Evolutionary conservation across 1,140 invertebrate species (phyloP), one percentile per base, ranked within the genome.

Genomic region (Bombus picipes): DNA sequence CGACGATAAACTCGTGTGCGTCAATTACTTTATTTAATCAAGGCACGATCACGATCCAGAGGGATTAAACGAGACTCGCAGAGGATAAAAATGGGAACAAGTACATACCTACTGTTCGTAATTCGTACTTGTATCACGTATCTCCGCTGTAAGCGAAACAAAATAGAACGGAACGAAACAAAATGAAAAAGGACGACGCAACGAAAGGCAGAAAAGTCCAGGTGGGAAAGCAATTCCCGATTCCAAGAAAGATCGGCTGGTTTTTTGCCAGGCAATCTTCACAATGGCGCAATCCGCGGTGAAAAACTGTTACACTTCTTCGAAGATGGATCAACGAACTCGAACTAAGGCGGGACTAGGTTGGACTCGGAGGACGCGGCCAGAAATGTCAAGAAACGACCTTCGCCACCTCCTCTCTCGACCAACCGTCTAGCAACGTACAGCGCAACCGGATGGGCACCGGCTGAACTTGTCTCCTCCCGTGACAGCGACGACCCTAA

Each of bases 341-440:
- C 39, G 3, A 22, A 25, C 41, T 22, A 32, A 25, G 25, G 66
- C 18, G 53, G 18, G 70, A 86, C 74, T 72, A 75, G 78, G 62
- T 72, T 78, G 74, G 57, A 84, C 85, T 78, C 80, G n/a, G 74
- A 83, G 68, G 66, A 83, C 76, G 28, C 25, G 41, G 15, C 59
- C 15, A n/a, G 53, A 77, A 87, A 89, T 80, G 88, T 91, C 89
- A 89, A 87, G 81, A 37, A 91, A 89, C 73, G 89, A 86, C 89
- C 87, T 90, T 90, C 83, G 81, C 73, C 81, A 85, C 47, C 78
- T 71, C 66, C 70, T 85, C 74, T 81, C 87, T 87, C 85, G 72
- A 43, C 73, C n/a, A 65, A 53, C 57, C 72, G 32, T 78, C 70
- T 72, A 43, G n/a, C 32, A 74, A 53, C 34, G 59, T 37, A 10